Evolutionary conservation across 2,797 vertebrate species (phyloP).

Genomic region (Falco rusticolus): DNA sequence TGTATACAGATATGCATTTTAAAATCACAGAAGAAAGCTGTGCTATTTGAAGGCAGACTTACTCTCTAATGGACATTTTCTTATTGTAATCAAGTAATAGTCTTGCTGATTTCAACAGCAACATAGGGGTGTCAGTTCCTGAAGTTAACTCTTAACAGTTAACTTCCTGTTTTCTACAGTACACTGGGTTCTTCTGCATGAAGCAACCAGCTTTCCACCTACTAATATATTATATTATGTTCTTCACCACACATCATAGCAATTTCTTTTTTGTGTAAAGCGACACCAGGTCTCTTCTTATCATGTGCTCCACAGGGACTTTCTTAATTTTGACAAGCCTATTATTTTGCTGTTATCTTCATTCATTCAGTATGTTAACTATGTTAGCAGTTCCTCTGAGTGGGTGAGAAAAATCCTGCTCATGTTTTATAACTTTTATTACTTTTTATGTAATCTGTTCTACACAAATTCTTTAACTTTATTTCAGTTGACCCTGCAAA

Average conservation of each 20-base stretch:
- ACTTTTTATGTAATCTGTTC: neutral
- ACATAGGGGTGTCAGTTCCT: neutral
- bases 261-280: neutral
- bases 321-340: neutral
- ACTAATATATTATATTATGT: neutral
- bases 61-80: neutral
- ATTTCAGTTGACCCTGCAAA: neutral
- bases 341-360: constrained; percentile 1
- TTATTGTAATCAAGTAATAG: neutral
- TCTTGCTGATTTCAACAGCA: neutral
- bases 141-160: neutral
- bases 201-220: neutral
- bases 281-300: neutral
- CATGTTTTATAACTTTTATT: neutral
- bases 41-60: neutral
- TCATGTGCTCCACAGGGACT: neutral
- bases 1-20: neutral
- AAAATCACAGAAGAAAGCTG: neutral
- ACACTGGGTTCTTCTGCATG: neutral
- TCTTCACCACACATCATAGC: neutral
- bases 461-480: neutral
- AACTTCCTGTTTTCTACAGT: neutral
- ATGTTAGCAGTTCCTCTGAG: neutral
- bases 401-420: neutral
- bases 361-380: neutral